phyloP scores from a whole-genome alignment of 2,113 vertebrate genomes.

The Nyctereutes procyonoides region DNA sequence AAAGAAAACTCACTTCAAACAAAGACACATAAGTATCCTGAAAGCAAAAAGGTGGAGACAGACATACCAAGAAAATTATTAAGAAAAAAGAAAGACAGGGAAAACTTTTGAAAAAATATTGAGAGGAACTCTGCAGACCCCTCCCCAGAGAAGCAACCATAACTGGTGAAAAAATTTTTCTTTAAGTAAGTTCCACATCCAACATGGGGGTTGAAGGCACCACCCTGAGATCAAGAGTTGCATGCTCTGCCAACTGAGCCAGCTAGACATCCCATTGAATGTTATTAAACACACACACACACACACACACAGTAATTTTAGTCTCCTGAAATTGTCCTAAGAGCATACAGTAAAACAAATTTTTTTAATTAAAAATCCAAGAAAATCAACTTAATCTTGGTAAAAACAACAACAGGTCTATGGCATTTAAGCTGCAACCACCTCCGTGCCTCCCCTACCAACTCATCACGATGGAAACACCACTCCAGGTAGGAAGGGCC shows the following conservation, averaged over 20 bases:
- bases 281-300: too few relatives aligned
- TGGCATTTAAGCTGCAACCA: background rate
- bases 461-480: background rate
- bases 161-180: background rate
- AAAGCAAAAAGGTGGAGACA: background rate
- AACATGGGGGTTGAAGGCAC: background rate
- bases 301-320: background rate
- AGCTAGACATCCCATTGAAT: background rate
- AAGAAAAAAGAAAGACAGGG: background rate
- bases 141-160: background rate
- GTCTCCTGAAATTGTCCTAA: background rate
- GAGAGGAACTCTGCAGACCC: background rate
- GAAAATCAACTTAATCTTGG: background rate
- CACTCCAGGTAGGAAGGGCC: background rate
- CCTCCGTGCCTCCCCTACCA: background rate
- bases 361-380: background rate
- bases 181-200: background rate
- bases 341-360: background rate
- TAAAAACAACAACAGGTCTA: background rate
- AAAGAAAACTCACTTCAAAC: slow-evolving; percentile 12
- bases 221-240: background rate
- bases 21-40: background rate
- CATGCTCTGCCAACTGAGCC: background rate
- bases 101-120: background rate
- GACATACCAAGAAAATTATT: background rate